phyloP scores from a whole-genome alignment of 2,113 vertebrate species.

The Patagioenas fasciata region DNA sequence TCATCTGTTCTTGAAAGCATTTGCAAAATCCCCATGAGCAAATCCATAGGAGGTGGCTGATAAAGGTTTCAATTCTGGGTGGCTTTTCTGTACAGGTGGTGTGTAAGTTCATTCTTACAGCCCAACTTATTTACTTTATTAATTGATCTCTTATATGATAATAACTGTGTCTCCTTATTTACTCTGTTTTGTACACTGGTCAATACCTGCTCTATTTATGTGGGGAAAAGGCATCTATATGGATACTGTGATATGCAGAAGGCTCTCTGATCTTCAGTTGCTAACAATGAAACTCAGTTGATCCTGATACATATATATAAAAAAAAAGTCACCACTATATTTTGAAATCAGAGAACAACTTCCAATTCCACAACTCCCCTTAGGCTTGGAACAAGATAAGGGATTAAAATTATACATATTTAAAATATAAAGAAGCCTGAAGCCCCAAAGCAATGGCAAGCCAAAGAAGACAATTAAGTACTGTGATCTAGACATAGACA shows the following conservation, averaged over 20 bases:
- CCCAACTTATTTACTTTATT: fast-evolving
- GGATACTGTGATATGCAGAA: background rate
- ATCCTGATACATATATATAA: background rate
- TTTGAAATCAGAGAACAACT: background rate
- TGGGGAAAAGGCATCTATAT: background rate
- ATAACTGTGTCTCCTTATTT: background rate
- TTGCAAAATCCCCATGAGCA: background rate
- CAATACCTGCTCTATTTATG: background rate
- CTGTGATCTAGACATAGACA: background rate
- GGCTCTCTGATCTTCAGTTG: background rate
- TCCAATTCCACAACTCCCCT: background rate
- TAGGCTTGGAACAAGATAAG: background rate
- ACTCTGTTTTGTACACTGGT: background rate
- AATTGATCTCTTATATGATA: background rate
- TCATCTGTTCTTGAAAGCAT: background rate
- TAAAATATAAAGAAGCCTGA: background rate
- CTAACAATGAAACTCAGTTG: background rate
- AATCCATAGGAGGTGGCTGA: background rate
- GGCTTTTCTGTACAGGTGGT: background rate
- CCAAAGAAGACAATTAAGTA: background rate
- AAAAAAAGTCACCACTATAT: background rate
- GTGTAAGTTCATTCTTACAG: background rate
- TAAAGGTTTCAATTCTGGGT: background rate
- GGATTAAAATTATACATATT: background rate
- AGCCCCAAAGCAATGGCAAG: background rate